phyloP scores from a whole-genome alignment of 2,888 invertebrate species.

The Cancer borealis region DNA sequence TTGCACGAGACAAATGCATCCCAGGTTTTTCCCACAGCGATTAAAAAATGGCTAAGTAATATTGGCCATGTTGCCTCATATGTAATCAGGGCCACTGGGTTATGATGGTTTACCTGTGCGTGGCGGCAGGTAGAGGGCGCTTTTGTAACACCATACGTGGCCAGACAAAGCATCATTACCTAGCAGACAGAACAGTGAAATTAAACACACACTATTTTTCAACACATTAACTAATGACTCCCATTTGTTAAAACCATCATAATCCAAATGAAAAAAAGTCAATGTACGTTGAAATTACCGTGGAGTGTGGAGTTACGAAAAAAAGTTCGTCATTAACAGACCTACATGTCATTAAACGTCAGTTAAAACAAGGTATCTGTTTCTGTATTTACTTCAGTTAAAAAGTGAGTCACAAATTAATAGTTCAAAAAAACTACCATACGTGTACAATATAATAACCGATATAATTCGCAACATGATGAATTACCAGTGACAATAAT shows the following conservation, averaged over 20 bases:
- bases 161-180: background rate
- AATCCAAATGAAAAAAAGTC: conserved; percentile 1
- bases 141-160: background rate
- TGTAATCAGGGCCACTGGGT: background rate
- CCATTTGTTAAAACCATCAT: conserved; percentile 6
- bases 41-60: background rate
- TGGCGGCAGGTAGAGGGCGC: background rate
- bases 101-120: background rate
- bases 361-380: background rate
- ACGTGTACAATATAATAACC: background rate
- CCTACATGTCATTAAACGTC: background rate
- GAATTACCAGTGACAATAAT: background rate
- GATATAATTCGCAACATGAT: background rate
- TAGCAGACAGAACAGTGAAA: background rate
- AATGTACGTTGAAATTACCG: background rate
- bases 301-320: background rate
- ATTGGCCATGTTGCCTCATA: background rate
- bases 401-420: background rate
- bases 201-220: background rate
- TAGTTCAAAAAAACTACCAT: background rate
- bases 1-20: background rate
- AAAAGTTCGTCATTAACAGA: background rate
- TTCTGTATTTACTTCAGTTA: background rate
- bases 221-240: background rate
- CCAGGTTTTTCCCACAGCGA: background rate